phyloP scores from a whole-genome alignment of 1,140 invertebrate species.

The Anoplolepis gracilipes region DNA sequence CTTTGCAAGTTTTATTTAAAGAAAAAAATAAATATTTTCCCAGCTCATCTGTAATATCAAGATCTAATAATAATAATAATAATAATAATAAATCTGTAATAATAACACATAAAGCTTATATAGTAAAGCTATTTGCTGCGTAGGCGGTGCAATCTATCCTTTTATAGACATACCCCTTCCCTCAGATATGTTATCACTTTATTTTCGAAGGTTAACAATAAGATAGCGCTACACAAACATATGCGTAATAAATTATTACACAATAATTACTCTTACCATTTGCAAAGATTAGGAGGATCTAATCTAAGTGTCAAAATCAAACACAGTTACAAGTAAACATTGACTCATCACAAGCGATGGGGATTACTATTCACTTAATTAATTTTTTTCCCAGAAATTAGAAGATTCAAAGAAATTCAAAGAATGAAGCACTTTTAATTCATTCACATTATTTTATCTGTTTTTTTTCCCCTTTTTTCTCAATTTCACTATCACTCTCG shows the following conservation, averaged over 20 bases:
- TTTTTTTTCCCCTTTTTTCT: not conserved
- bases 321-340: constrained; percentile 14
- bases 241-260: not conserved
- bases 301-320: not conserved
- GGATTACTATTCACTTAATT: not conserved
- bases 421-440: not conserved
- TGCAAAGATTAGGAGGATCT: not conserved
- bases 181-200: not conserved
- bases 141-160: constrained; percentile 40
- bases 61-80: not conserved
- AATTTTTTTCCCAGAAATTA: not conserved
- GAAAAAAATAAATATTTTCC: not conserved
- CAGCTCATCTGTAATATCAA: not conserved
- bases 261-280: constrained; percentile 56
- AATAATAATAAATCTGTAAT: no score
- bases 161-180: constrained; percentile 60
- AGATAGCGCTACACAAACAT: not conserved
- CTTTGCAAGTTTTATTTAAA: not conserved
- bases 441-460: not conserved
- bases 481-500: not conserved
- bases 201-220: not conserved
- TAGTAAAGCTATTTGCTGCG: not conserved
- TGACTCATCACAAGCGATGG: not conserved
- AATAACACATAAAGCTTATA: not conserved
- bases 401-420: no score